Conservation (phyloP, 2,888 invertebrate species). For the Helicoverpa assulta region DNA sequence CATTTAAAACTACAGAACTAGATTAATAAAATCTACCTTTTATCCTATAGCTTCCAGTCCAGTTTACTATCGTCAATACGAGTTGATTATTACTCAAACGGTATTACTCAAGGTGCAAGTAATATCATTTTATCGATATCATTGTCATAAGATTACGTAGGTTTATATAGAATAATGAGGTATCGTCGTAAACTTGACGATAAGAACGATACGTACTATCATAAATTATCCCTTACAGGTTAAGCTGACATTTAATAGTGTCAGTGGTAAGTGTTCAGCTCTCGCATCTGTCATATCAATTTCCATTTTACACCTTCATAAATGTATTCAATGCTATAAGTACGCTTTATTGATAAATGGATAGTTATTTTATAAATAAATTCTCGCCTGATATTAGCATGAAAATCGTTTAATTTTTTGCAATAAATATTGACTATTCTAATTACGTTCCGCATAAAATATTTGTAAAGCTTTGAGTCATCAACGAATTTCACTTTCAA, state of each 20-base stretch:
- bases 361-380: slow-evolving; percentile 32
- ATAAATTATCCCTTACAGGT: slow-evolving; percentile 52
- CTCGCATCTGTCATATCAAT: slow-evolving; percentile 51
- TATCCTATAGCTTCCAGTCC: not conserved
- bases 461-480: slow-evolving; percentile 45
- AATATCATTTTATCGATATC: slow-evolving; percentile 36
- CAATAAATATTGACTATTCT: slow-evolving; percentile 15
- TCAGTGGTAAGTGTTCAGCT: slow-evolving; percentile 36
- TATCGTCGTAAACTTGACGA: slow-evolving; percentile 49
- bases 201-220: slow-evolving; percentile 38
- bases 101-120: slow-evolving; percentile 32
- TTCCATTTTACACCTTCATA: slow-evolving; percentile 51
- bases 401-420: slow-evolving; percentile 28
- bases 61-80: slow-evolving; percentile 4
- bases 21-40: not conserved
- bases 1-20: not conserved
- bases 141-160: slow-evolving; percentile 45
- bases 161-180: slow-evolving; percentile 56
- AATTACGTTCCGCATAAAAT: slow-evolving; percentile 28
- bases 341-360: slow-evolving; percentile 30
- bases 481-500: slow-evolving; percentile 59
- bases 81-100: slow-evolving; percentile 29
- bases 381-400: slow-evolving; percentile 24
- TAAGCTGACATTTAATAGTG: slow-evolving; percentile 57
- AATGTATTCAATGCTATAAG: slow-evolving; percentile 35